Conservation (phyloP, 2,888 invertebrate species). For the Ophioninae sp. region DNA sequence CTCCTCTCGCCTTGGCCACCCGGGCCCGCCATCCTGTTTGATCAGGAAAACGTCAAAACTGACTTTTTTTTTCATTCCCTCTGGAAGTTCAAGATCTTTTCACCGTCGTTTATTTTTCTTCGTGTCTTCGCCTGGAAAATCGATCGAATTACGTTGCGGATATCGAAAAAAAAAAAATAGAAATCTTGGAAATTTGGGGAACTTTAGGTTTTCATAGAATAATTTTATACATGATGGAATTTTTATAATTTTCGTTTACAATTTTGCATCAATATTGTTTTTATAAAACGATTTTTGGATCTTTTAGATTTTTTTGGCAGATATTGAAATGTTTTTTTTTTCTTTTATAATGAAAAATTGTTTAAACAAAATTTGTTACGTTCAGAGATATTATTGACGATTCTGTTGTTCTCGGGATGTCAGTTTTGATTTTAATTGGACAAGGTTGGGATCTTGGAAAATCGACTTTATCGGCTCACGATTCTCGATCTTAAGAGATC, state of each 20-base stretch:
- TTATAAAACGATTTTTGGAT: no score
- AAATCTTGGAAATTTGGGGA: no score
- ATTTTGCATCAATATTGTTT: no score
- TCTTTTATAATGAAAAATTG: neutral
- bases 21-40: no score
- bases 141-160: neutral
- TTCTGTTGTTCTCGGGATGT: neutral
- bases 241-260: no score
- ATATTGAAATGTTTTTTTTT: neutral
- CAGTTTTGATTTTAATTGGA: slow-evolving; percentile 23
- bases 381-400: neutral
- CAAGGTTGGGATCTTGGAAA: slow-evolving; percentile 35
- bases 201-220: no score
- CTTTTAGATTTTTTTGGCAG: no score
- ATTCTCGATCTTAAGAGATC: slow-evolving; percentile 47
- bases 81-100: neutral
- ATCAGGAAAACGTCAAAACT: slow-evolving; percentile 30
- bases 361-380: neutral
- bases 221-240: no score
- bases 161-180: no score
- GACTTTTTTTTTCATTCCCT: slow-evolving; percentile 14
- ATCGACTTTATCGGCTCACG: slow-evolving; percentile 64
- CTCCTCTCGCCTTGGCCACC: no score
- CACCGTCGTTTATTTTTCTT: slow-evolving; percentile 9
- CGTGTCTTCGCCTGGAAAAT: neutral